phyloP scores from a whole-genome alignment of 2,797 vertebrate genomes.

The Hydrocynus forskahlii region DNA sequence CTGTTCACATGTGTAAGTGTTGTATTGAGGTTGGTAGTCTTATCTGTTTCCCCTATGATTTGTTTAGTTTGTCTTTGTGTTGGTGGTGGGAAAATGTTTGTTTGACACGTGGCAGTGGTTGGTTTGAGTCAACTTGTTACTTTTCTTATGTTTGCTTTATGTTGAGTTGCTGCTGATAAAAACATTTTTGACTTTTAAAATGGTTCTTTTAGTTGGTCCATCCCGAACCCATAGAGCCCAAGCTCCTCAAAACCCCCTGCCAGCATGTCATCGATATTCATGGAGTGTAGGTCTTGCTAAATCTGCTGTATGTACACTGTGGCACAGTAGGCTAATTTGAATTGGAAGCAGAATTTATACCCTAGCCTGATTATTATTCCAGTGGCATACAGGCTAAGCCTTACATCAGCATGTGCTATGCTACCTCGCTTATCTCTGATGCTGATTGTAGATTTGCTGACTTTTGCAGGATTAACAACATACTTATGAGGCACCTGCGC shows the following conservation, averaged over 20 bases:
- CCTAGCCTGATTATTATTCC: constrained; percentile 16
- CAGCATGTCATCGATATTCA: constrained; percentile 34
- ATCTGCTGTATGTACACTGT: neutral
- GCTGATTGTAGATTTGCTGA: constrained; percentile 12
- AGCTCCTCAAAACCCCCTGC: neutral
- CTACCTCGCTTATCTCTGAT: neutral
- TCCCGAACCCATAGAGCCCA: neutral
- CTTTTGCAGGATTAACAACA: constrained; percentile 4
- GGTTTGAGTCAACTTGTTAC: no score
- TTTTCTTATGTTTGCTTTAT: no score
- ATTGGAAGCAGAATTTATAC: constrained; percentile 22
- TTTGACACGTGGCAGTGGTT: no score
- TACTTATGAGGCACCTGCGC: no score
- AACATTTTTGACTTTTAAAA: no score
- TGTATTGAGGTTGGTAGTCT: no score
- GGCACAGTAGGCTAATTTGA: neutral
- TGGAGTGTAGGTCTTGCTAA: neutral
- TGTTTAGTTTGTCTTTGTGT: no score
- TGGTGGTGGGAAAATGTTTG: no score
- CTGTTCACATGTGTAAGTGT: no score
- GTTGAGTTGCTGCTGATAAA: no score
- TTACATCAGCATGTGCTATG: neutral
- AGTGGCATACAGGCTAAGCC: constrained; percentile 16
- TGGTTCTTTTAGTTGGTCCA: no score
- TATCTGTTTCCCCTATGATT: no score